These are phyloP conservation scores for Polyploca ridens DNA, from an alignment of 2,888 invertebrate genomes.

Conservation along the genomic window DNA sequence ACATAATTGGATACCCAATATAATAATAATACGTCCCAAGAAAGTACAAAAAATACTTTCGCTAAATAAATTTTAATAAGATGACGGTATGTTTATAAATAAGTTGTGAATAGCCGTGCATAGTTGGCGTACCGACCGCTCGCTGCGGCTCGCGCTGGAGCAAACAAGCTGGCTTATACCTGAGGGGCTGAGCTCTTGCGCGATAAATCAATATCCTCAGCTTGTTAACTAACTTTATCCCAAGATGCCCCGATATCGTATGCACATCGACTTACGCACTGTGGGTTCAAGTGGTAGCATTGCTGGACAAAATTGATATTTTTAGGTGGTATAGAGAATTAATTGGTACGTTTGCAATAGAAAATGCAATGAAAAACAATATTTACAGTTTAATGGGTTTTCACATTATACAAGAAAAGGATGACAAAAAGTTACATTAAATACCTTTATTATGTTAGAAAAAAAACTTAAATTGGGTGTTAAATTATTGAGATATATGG, in stretches of 20 bases:
- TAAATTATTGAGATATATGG: not conserved
- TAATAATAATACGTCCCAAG: not conserved
- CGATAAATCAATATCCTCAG: conserved; percentile 75
- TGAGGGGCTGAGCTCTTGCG: conserved; percentile 53
- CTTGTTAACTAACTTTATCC: conserved; percentile 75
- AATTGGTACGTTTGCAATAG: too few species aligned
- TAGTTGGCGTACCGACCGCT: conserved; percentile 2
- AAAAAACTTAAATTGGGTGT: too few species aligned
- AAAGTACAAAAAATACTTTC: not conserved
- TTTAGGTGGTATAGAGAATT: too few species aligned
- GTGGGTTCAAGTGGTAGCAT: conserved; percentile 23
- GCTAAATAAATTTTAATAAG: not conserved
- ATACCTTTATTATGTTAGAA: too few species aligned
- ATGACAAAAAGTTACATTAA: too few species aligned
- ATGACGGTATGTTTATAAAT: conserved; percentile 11
- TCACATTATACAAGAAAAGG: too few species aligned
- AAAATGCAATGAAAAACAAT: too few species aligned
- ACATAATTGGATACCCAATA: not conserved
- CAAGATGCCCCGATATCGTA: conserved; percentile 63
- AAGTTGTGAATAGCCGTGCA: conserved; percentile 6
- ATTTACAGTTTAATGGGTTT: too few species aligned
- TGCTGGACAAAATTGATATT: conserved; percentile 21
- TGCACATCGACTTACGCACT: conserved; percentile 59
- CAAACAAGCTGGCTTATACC: conserved; percentile 46
- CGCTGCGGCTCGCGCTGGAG: not conserved